phyloP scores from a whole-genome alignment of 2,888 invertebrate genomes.

The Sacculina carcini region DNA sequence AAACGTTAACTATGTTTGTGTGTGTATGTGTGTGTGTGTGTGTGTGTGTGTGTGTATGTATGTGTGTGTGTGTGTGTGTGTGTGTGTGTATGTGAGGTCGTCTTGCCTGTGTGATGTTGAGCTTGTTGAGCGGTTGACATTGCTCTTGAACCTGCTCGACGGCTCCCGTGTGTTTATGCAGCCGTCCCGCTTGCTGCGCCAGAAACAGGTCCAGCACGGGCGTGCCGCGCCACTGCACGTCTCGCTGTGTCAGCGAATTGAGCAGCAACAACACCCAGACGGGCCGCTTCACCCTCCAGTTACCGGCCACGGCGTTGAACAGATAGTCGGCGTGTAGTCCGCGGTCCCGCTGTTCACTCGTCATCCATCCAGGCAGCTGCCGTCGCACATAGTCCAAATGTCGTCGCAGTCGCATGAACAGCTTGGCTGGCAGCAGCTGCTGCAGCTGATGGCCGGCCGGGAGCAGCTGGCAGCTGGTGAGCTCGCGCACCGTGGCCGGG shows the following conservation, averaged over 20 bases:
- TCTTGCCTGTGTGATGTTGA: conserved; percentile 25
- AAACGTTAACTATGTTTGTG: too few relatives aligned
- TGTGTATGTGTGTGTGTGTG: too few relatives aligned
- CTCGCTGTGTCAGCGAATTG: conserved; percentile 25
- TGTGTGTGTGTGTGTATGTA: too few relatives aligned
- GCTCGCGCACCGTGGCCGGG: conserved; percentile 22
- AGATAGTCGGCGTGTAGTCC: conserved; percentile 24
- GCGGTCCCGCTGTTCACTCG: conserved; percentile 18
- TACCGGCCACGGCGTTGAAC: conserved; percentile 24
- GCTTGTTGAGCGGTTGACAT: conserved; percentile 27
- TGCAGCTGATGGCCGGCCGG: conserved; percentile 18
- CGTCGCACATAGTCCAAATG: conserved; percentile 23
- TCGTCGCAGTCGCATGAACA: conserved; percentile 22
- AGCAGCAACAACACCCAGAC: conserved; percentile 29
- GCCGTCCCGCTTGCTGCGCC: conserved; percentile 24
- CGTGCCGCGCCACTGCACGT: conserved; percentile 22
- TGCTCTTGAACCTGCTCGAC: conserved; percentile 28
- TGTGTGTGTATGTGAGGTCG: too few relatives aligned
- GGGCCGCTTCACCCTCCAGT: conserved; percentile 28
- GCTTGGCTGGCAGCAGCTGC: conserved; percentile 20
- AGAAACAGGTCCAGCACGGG: conserved; percentile 28
- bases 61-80: too few relatives aligned
- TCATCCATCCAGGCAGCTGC: conserved; percentile 23
- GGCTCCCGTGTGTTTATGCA: conserved; percentile 24
- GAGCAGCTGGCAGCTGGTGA: conserved; percentile 24